Percentiles rank a stretch among this genome's conserved stretches.
phyloP scores from a whole-genome alignment of 2,888 invertebrate species.

The Oligia fasciuncula region DNA sequence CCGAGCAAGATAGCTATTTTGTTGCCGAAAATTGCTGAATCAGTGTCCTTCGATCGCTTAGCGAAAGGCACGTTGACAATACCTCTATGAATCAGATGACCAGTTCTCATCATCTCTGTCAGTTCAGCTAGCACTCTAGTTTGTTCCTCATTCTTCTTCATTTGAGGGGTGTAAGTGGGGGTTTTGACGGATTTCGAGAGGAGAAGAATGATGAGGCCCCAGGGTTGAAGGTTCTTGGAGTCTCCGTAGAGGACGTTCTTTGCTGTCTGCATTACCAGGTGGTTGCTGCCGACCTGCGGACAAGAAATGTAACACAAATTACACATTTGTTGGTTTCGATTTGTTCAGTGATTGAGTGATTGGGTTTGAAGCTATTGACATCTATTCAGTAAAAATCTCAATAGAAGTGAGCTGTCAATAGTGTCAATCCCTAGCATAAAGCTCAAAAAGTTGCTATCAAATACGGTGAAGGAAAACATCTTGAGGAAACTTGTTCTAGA shows the following conservation, averaged over 20 bases:
- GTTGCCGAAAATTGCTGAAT: constrained; percentile 95
- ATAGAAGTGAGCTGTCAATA: background rate
- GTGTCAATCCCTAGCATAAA: background rate
- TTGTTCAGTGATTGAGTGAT: background rate
- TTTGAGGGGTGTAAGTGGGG: constrained; percentile 89
- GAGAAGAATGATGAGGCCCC: constrained; percentile 95
- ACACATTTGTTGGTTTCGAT: background rate
- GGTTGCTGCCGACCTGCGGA: constrained; percentile 93
- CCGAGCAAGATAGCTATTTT: constrained; percentile 96
- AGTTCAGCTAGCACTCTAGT: constrained; percentile 91
- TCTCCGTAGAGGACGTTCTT: constrained; percentile 95
- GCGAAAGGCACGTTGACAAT: constrained; percentile 88
- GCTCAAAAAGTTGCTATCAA: too few relatives aligned
- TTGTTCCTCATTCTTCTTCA: constrained; percentile 90
- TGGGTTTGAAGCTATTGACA: background rate
- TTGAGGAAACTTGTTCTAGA: too few relatives aligned
- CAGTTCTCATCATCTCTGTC: constrained; percentile 96
- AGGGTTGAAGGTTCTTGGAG: constrained; percentile 95
- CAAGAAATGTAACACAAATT: constrained; percentile 10
- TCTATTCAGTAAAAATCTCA: background rate
- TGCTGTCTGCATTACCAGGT: constrained; percentile 95
- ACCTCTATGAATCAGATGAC: constrained; percentile 94
- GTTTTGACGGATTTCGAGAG: constrained; percentile 94
- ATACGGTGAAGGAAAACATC: too few relatives aligned
- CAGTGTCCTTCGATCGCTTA: constrained; percentile 90